Evolutionary conservation across 2,113 vertebrate species (phyloP).

Genomic region (Tympanuchus pallidicinctus): DNA sequence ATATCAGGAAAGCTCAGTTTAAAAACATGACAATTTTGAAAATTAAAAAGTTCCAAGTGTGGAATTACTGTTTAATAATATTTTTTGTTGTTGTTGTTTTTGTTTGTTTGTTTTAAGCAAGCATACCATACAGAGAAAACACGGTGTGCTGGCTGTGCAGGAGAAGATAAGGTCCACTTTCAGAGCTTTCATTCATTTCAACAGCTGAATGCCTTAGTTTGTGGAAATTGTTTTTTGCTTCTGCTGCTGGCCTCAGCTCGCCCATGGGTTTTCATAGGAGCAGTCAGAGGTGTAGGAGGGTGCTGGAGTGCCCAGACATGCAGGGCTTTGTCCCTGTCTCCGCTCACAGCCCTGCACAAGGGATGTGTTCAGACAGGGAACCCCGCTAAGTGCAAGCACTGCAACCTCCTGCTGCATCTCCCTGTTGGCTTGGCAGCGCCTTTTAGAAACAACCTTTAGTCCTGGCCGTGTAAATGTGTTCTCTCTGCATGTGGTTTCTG

Average conservation of each 20-base stretch:
- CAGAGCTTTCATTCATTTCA: neutral
- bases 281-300: neutral
- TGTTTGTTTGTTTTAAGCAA: neutral
- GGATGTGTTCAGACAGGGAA: neutral
- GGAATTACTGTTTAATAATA: neutral
- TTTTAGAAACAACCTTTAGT: neutral
- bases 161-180: neutral
- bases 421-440: neutral
- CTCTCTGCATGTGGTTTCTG: fast-evolving
- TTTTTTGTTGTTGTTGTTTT: too few species aligned
- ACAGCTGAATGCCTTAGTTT: neutral
- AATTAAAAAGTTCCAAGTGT: neutral
- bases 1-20: neutral
- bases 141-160: neutral
- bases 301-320: fast-evolving
- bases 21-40: neutral
- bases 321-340: neutral
- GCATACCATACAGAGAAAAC: neutral
- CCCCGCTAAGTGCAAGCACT: neutral
- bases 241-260: neutral
- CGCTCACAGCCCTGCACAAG: fast-evolving
- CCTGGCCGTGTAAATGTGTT: fast-evolving
- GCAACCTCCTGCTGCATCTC: neutral
- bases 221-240: neutral
- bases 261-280: neutral